Base-by-base conservation (phyloP, 2,113 vertebrate genomes). In the Aphyosemion australe region DNA sequence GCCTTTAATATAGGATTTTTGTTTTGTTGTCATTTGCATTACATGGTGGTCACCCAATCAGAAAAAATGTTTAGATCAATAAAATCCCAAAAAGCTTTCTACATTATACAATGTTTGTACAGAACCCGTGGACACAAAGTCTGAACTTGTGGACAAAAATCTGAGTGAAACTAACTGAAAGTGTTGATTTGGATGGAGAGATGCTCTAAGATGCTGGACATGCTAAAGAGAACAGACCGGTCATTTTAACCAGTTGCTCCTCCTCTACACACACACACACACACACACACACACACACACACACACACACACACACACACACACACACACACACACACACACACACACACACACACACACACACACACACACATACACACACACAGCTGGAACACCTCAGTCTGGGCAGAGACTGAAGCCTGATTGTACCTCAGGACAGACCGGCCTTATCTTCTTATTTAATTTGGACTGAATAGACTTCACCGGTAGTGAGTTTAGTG, bases 371-470 rank as follows among this genome's bases (percentile, higher is more conserved):
- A 31, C 20, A 47, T 54, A 57, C 56, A 61, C 32, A 45, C 53
- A n/a, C 8, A 45, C 43, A 12, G 53, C 73, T 82, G 86, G 86
- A 87, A 87, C 26, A 84, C 79, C 76, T 7, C 75, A 72, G 56
- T 71, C 50, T 53, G 62, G 42, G 60, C 48, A 31, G 69, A 50
- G 46, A 81, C 85, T 89, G 88, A 85, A 64, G 77, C 15, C 50
- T 32, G 77, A 61, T 76, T 88, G 85, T 91, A 21, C 14, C 1
- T n/a, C 12, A 5, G 69, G 41, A 84, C 80, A 87, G 76, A 68
- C 45, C 10, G 0, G 4, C 71, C 68, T 85, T 90, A 84, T 86
- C 86, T 81, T 69, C 41, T 66, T 74, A 75, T 84, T 88, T 86
- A 67, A 86, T 84, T 90, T 83, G 67, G 75, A 82, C 70, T 12